phyloP scores from a whole-genome alignment of 2,113 vertebrate species.

The Trinectes maculatus region DNA sequence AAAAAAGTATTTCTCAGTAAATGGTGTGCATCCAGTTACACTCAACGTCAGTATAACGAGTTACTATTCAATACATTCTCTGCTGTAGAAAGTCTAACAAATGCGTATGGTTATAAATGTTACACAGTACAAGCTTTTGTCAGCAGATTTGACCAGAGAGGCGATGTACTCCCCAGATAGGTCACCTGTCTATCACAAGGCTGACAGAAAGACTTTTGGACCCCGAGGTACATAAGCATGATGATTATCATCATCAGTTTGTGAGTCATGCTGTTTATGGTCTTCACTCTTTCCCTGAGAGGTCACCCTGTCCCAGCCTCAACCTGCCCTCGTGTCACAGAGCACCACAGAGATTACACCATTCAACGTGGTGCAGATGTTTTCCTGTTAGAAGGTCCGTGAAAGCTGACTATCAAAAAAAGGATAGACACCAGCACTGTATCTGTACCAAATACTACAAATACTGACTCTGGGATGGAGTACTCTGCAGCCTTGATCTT shows the following conservation, averaged over 20 bases:
- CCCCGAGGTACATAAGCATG: too few species aligned
- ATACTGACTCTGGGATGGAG: conserved; percentile 96
- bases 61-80: not conserved
- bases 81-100: not conserved
- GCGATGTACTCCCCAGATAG: not conserved
- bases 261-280: not conserved
- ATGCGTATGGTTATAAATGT: not conserved
- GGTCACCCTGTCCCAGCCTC: not conserved
- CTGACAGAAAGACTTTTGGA: too few species aligned
- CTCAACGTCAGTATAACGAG: not conserved
- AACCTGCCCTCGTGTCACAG: not conserved
- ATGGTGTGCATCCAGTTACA: not conserved
- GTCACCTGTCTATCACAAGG: too few species aligned
- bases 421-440: too few species aligned
- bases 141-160: not conserved
- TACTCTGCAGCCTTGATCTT: conserved; percentile 99
- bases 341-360: not conserved
- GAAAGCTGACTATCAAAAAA: not conserved
- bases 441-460: not conserved
- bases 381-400: too few species aligned
- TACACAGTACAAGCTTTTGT: not conserved
- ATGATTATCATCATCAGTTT: not conserved
- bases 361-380: not conserved
- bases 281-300: too few species aligned
- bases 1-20: too few species aligned